Evolutionary conservation across 1,140 invertebrate genomes (phyloP).

Genomic region (Pinna nobilis): DNA sequence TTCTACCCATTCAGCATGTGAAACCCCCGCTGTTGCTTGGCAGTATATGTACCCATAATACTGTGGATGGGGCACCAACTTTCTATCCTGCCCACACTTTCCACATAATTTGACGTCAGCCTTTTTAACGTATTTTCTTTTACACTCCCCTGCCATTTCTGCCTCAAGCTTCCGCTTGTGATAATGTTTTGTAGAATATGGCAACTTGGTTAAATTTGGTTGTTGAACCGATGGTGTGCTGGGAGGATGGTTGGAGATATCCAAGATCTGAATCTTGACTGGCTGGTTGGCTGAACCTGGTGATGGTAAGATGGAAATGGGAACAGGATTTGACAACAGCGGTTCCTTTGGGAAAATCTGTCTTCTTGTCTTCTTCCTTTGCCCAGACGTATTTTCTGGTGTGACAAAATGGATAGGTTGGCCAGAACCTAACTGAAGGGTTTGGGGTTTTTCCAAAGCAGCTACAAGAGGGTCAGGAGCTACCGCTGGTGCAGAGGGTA

Average conservation of each 20-base stretch:
- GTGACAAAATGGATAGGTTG: background rate
- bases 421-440: background rate
- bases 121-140: too few species aligned
- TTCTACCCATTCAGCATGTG: background rate
- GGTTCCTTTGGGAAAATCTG: background rate
- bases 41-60: constrained; percentile 1
- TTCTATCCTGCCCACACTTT: background rate
- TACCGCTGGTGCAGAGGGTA: background rate
- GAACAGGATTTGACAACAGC: background rate
- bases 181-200: background rate
- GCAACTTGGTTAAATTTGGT: background rate
- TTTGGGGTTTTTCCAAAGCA: background rate
- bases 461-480: background rate
- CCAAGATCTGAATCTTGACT: too few species aligned
- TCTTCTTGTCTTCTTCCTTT: background rate
- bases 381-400: background rate
- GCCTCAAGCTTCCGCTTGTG: background rate
- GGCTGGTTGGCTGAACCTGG: too few species aligned
- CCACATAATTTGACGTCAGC: too few species aligned
- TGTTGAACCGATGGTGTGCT: background rate
- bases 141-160: too few species aligned
- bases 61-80: background rate
- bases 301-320: too few species aligned
- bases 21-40: background rate
- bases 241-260: too few species aligned